Percentiles rank a stretch among this genome's conserved stretches.
Conservation (phyloP, 2,888 invertebrate genomes). For the Drosophila merina region DNA sequence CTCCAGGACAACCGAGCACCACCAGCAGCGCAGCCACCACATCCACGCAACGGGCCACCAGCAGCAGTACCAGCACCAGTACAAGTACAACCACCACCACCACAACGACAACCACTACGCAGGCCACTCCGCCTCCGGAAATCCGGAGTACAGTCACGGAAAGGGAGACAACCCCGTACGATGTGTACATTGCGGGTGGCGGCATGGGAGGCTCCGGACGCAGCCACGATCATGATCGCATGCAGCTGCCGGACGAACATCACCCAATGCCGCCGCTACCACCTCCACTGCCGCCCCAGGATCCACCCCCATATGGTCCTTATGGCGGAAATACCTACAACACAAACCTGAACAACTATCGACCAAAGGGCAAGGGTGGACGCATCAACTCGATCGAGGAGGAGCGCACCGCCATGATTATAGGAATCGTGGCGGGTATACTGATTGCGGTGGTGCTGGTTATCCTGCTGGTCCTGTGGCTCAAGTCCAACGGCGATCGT, state of each 20-base stretch:
- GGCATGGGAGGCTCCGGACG: constrained; percentile 42
- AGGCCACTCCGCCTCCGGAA: constrained; percentile 75
- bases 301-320: constrained; percentile 69
- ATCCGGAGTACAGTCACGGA: constrained; percentile 81
- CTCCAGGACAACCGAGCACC: constrained; percentile 48
- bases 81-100: constrained; percentile 63
- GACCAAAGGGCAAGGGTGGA: constrained; percentile 83
- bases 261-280: constrained; percentile 73
- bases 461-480: constrained; percentile 94
- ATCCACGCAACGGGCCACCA: constrained; percentile 59
- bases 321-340: constrained; percentile 76
- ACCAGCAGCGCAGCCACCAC: constrained; percentile 53
- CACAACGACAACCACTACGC: constrained; percentile 75
- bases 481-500: constrained; percentile 93
- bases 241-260: constrained; percentile 74
- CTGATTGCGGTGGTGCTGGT: constrained; percentile 95
- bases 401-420: constrained; percentile 90
- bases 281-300: constrained; percentile 79
- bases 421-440: constrained; percentile 95
- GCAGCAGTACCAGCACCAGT: constrained; percentile 62
- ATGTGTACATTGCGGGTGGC: constrained; percentile 65
- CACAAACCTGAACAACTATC: constrained; percentile 81
- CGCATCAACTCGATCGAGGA: constrained; percentile 89
- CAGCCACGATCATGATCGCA: constrained; percentile 67
- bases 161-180: constrained; percentile 81